Evolutionary conservation across 2,113 vertebrate species (phyloP).

Genomic region (Pipra filicauda): DNA sequence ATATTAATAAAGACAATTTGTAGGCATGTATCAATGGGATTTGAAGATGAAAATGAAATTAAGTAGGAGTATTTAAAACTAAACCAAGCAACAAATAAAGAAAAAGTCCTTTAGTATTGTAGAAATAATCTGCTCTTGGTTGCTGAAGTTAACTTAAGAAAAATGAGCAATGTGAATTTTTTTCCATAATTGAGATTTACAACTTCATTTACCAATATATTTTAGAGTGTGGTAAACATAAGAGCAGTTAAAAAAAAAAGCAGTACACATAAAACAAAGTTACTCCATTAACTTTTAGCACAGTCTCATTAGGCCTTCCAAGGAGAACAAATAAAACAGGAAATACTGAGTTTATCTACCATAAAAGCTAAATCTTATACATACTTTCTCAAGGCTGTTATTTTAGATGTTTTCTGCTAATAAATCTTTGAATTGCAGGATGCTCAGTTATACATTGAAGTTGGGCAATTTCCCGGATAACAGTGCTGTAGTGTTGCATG

Average conservation of each 20-base stretch:
- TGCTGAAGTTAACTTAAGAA: background rate
- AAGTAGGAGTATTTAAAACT: background rate
- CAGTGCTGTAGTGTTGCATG: background rate
- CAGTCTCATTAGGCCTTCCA: background rate
- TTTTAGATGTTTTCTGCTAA: background rate
- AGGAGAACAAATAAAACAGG: background rate
- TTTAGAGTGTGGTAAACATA: background rate
- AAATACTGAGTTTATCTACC: background rate
- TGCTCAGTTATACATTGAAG: background rate
- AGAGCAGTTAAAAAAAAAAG: background rate
- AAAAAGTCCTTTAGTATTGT: background rate
- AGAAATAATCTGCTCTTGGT: background rate
- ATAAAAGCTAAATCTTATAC: background rate
- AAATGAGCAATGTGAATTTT: background rate
- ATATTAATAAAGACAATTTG: background rate
- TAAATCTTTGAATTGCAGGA: background rate
- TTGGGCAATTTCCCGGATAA: background rate
- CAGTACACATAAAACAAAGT: background rate
- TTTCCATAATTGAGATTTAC: background rate
- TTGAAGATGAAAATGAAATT: background rate
- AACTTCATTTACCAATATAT: background rate
- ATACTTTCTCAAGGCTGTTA: background rate
- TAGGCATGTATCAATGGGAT: background rate
- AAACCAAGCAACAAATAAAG: background rate
- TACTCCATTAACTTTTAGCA: background rate